phyloP scores from a whole-genome alignment of 2,113 vertebrate genomes.

The Pheucticus melanocephalus region DNA sequence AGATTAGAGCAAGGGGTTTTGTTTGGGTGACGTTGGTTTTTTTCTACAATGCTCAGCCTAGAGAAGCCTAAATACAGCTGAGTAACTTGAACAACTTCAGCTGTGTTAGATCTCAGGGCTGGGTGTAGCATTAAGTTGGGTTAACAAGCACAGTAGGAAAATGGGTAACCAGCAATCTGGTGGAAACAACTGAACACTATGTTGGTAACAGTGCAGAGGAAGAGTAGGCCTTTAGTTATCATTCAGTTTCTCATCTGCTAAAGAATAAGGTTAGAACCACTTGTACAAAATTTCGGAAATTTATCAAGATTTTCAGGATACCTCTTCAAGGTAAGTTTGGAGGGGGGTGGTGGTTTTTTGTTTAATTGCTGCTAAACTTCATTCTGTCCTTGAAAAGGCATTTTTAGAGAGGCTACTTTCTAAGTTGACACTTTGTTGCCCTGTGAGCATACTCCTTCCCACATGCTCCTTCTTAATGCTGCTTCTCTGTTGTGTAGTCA shows the following conservation, averaged over 20 bases:
- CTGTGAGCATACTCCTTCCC: not conserved
- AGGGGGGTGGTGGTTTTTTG: accelerated
- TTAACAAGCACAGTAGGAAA: not conserved
- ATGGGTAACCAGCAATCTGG: not conserved
- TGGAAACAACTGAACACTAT: not conserved
- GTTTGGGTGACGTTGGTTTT: not conserved
- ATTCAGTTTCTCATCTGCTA: not conserved
- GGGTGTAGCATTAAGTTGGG: not conserved
- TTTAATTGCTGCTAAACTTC: not conserved
- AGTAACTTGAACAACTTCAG: not conserved
- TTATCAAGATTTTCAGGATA: not conserved
- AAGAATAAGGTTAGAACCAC: not conserved
- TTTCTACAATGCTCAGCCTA: not conserved
- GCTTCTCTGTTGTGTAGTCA: not conserved
- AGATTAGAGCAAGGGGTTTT: not conserved
- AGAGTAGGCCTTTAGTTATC: not conserved
- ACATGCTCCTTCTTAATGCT: accelerated
- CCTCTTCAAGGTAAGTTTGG: not conserved
- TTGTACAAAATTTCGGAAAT: not conserved
- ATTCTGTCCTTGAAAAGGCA: not conserved
- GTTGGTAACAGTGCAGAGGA: accelerated
- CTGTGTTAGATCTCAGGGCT: not conserved
- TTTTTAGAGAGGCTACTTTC: not conserved
- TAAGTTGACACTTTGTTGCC: not conserved
- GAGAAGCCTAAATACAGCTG: not conserved